Evolutionary conservation across 2,797 vertebrate genomes (phyloP).

Genomic region (Eptatretus atami): DNA sequence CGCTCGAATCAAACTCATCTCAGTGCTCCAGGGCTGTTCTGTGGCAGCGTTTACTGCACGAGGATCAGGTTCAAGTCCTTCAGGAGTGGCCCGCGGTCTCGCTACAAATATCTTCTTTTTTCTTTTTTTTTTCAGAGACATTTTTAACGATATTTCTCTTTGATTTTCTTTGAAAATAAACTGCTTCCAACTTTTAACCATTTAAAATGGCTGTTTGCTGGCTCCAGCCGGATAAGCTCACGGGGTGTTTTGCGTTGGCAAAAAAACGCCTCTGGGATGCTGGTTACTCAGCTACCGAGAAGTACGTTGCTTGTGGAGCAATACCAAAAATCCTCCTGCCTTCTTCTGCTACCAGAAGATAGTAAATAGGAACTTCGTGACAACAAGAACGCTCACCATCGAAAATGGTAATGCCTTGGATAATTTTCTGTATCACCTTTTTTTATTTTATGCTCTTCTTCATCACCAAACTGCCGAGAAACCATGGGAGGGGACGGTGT

Average conservation of each 20-base stretch:
- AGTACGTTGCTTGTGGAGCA: slow-evolving; percentile 19
- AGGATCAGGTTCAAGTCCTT: no score
- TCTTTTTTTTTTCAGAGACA: not conserved
- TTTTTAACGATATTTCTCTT: not conserved
- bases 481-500: no score
- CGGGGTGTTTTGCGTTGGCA: slow-evolving; percentile 69
- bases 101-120: not conserved
- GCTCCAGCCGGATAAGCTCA: slow-evolving; percentile 38
- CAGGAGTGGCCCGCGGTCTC: no score
- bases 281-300: slow-evolving; percentile 38
- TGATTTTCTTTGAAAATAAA: not conserved
- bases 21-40: no score
- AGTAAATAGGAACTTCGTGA: slow-evolving; percentile 36
- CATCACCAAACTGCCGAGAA: no score
- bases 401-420: slow-evolving; percentile 9
- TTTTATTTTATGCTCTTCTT: no score
- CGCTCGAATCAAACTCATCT: no score
- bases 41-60: no score
- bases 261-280: slow-evolving; percentile 43
- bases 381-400: slow-evolving; percentile 31
- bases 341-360: slow-evolving; percentile 23
- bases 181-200: slow-evolving; percentile 5
- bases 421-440: no score
- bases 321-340: slow-evolving; percentile 20
- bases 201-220: slow-evolving; percentile 5